These are phyloP conservation scores for Macrosiphum euphorbiae DNA, from an alignment of 2,888 invertebrate species.

Conservation along the genomic window DNA sequence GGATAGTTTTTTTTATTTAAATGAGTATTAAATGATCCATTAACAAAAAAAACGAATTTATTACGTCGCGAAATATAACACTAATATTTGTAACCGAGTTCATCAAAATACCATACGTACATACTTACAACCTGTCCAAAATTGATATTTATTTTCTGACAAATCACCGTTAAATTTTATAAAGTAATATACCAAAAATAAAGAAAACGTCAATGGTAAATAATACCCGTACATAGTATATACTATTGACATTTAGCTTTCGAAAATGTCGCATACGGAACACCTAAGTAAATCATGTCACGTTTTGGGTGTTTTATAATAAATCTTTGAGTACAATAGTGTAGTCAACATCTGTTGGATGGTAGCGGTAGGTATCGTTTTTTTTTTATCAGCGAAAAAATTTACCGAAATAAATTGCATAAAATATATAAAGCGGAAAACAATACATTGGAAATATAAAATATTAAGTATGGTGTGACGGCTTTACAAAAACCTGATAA, in stretches of 20 bases:
- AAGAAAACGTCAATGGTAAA: constrained; percentile 24
- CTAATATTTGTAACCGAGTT: background rate
- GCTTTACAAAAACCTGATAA: background rate
- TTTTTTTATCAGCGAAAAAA: background rate
- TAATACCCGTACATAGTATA: background rate
- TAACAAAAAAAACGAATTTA: background rate
- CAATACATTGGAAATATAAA: background rate
- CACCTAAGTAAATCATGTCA: constrained; percentile 57
- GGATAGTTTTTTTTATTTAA: background rate
- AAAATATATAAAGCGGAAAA: constrained; percentile 3
- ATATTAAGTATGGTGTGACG: background rate
- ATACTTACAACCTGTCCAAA: background rate
- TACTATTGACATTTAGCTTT: constrained; percentile 16
- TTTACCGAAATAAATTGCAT: background rate
- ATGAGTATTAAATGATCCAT: background rate
- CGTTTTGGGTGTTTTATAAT: constrained; percentile 32
- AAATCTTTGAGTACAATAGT: constrained; percentile 34
- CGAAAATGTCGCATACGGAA: constrained; percentile 19
- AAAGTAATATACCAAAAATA: background rate
- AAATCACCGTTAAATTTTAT: background rate
- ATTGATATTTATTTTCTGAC: background rate
- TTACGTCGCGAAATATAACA: background rate
- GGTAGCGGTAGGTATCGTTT: background rate
- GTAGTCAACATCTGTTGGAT: constrained; percentile 57
- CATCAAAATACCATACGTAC: background rate